phyloP scores from a whole-genome alignment of 2,113 vertebrate genomes.

The Tiliqua scincoides region DNA sequence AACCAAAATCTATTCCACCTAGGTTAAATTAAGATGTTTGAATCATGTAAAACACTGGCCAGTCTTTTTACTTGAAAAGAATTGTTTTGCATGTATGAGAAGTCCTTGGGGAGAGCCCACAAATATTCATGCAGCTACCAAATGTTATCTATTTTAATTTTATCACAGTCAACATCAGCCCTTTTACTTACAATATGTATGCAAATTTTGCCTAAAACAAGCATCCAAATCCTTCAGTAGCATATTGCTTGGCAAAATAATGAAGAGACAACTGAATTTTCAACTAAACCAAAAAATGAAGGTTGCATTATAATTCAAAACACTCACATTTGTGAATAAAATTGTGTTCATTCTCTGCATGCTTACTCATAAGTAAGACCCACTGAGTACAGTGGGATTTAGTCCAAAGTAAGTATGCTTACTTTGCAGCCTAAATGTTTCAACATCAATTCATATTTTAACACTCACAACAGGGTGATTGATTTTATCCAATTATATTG shows the following conservation, averaged over 20 bases:
- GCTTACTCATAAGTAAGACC: too few relatives aligned
- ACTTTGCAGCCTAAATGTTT: constrained; percentile 1
- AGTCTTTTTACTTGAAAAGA: constrained; percentile 4
- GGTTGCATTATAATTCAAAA: constrained; percentile 66
- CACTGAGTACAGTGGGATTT: too few relatives aligned
- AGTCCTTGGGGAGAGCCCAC: constrained; percentile 2
- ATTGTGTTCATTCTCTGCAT: not conserved
- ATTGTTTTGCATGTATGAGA: constrained; percentile 20
- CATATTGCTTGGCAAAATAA: constrained; percentile 35
- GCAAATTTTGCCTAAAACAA: constrained; percentile 44
- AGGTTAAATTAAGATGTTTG: constrained; percentile 56
- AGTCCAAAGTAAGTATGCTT: too few relatives aligned
- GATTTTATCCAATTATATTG: constrained; percentile 36
- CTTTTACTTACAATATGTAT: constrained; percentile 37
- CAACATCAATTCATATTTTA: constrained; percentile 33
- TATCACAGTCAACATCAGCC: constrained; percentile 56
- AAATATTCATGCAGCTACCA: constrained; percentile 32
- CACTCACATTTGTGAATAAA: constrained; percentile 16
- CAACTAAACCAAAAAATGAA: constrained; percentile 34
- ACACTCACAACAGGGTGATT: not conserved
- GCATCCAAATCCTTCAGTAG: constrained; percentile 48
- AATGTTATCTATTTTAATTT: constrained; percentile 24
- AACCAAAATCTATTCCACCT: not conserved
- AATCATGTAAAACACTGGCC: constrained; percentile 30
- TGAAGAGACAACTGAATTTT: constrained; percentile 27